These are phyloP conservation scores for Anastrepha ludens DNA, from an alignment of 1,140 invertebrate species.

Conservation along the genomic window DNA sequence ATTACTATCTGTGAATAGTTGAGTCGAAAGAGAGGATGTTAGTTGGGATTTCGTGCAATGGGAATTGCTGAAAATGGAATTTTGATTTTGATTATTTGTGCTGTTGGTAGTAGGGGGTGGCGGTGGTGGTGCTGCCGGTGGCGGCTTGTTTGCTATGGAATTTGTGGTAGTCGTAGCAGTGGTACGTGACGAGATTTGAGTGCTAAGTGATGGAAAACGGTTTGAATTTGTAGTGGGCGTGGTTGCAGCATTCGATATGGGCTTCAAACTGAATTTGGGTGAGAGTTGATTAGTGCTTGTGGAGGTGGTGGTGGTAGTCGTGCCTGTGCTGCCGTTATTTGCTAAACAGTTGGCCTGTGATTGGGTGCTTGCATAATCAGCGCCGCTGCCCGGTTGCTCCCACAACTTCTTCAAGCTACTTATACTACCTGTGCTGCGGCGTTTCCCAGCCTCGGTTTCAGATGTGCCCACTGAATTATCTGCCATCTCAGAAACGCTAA, in stretches of 20 bases:
- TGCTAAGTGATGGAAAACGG: constrained; percentile 55
- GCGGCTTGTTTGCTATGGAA: constrained; percentile 63
- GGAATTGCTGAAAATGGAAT: constrained; percentile 58
- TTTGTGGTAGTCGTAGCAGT: constrained; percentile 26
- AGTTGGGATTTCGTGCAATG: constrained; percentile 58
- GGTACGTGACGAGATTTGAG: constrained; percentile 55
- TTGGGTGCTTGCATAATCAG: constrained; percentile 71
- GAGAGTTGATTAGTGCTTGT: constrained; percentile 69
- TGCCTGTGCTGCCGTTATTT: constrained; percentile 87
- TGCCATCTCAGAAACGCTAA: background rate
- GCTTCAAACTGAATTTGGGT: constrained; percentile 68
- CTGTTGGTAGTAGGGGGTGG: constrained; percentile 63
- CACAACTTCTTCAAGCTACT: constrained; percentile 93
- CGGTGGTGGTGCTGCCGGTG: constrained; percentile 71
- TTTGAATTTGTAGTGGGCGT: constrained; percentile 55
- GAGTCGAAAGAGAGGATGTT: constrained; percentile 72
- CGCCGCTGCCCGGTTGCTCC: constrained; percentile 80
- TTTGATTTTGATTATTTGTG: constrained; percentile 53
- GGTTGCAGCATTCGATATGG: constrained; percentile 38
- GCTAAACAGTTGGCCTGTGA: constrained; percentile 75
- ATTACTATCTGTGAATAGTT: constrained; percentile 72
- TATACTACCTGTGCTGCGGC: constrained; percentile 94
- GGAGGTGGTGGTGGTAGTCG: constrained; percentile 46
- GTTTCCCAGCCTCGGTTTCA: constrained; percentile 83
- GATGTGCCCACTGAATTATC: constrained; percentile 62